phyloP scores from a whole-genome alignment of 64 coral and sea anemone species.

The Cladopsammia gracilis region DNA sequence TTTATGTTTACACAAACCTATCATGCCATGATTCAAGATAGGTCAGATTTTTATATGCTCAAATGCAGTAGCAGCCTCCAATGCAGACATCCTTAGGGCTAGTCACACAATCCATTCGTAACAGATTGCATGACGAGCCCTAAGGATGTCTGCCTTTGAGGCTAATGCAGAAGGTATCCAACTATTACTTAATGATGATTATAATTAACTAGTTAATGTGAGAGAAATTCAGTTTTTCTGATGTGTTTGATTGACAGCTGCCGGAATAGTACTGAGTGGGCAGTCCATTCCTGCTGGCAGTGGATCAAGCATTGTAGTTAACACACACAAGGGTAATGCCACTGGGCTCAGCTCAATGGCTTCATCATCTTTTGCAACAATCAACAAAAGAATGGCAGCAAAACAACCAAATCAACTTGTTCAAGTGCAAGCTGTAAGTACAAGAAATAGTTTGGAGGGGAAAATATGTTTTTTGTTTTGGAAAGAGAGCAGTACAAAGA shows the following conservation, averaged over 20 bases:
- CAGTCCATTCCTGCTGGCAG: slow-evolving; percentile 33
- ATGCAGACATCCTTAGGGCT: too few relatives aligned
- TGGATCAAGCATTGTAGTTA: slow-evolving; percentile 92
- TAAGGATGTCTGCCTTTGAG: too few relatives aligned
- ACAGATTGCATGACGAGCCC: too few relatives aligned
- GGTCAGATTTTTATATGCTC: too few relatives aligned
- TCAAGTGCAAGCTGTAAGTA: neutral
- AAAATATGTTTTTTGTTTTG: neutral
- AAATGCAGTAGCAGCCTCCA: too few relatives aligned
- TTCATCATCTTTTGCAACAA: slow-evolving; percentile 87
- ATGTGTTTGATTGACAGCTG: slow-evolving; percentile 29
- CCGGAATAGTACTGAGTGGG: slow-evolving; percentile 65
- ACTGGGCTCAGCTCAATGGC: slow-evolving; percentile 67
- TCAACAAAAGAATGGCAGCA: slow-evolving; percentile 97
- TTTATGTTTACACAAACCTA: too few relatives aligned
- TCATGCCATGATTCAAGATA: too few relatives aligned
- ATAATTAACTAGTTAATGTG: neutral
- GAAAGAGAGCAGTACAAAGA: too few relatives aligned
- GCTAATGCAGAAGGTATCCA: too few relatives aligned
- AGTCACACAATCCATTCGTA: too few relatives aligned
- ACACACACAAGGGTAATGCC: slow-evolving; percentile 84
- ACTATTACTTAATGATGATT: too few relatives aligned
- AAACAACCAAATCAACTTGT: slow-evolving; percentile 47
- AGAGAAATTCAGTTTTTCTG: neutral
- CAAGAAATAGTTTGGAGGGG: neutral